A percentile compares a stretch with the other conserved stretches of the same genome.
Evolutionary conservation across 1,140 invertebrate genomes (phyloP).

Genomic region (Bombus picipes): DNA sequence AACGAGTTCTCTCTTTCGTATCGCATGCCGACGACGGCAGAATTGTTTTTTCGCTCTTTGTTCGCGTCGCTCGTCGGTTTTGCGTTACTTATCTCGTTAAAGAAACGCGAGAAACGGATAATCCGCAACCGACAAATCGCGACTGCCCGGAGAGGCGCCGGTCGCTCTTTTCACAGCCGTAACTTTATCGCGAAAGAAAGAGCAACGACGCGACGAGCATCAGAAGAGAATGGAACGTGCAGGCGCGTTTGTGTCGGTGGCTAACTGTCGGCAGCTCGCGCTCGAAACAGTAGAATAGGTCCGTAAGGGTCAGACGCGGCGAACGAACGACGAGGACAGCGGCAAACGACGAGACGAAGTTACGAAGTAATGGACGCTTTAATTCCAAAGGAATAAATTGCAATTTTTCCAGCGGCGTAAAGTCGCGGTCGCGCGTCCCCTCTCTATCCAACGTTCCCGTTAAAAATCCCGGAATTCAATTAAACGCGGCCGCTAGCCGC

Average conservation of each 20-base stretch:
- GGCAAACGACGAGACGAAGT: not conserved
- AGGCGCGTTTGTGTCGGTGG: constrained; percentile 30
- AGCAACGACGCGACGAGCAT: not conserved
- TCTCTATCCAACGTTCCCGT: constrained; percentile 14
- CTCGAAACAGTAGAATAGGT: constrained; percentile 18
- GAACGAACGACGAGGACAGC: not conserved
- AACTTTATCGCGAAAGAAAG: constrained; percentile 56
- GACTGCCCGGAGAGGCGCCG: constrained; percentile 19
- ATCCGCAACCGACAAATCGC: constrained; percentile 58
- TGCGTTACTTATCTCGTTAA: constrained; percentile 62
- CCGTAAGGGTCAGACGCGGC: constrained; percentile 23
- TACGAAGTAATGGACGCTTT: constrained; percentile 49
- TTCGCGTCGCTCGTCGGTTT: constrained; percentile 27
- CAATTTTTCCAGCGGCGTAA: constrained; percentile 56
- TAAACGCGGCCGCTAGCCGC: constrained; percentile 25
- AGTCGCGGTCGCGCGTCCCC: not conserved
- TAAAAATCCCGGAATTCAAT: constrained; percentile 52
- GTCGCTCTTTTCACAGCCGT: constrained; percentile 36
- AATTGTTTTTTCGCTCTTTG: constrained; percentile 37
- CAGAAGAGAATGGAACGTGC: not conserved
- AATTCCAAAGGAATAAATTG: constrained; percentile 65
- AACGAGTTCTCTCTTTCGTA: constrained; percentile 36
- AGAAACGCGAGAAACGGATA: constrained; percentile 61
- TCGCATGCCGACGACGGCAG: not conserved
- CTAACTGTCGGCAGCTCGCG: not conserved